Percentiles rank a stretch among this genome's conserved stretches.
Conservation (phyloP, 2,113 vertebrate genomes). For the Tamias sibiricus region DNA sequence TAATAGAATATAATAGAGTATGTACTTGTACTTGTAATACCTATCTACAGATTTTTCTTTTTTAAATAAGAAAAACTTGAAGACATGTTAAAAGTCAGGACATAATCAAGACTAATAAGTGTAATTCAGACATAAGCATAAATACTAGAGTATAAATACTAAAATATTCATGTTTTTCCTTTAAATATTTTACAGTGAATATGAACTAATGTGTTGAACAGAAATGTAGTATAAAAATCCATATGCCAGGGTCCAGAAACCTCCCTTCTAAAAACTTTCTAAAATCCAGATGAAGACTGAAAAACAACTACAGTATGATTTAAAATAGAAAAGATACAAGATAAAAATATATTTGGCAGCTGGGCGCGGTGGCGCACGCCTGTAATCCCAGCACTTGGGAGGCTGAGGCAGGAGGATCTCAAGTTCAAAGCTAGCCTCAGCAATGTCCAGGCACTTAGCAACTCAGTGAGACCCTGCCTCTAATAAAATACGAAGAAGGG, state of each 20-base stretch:
- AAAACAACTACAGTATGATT: not conserved
- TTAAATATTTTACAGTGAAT: not conserved
- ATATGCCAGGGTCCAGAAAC: not conserved
- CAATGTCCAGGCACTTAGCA: too few relatives aligned
- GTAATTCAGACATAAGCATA: not conserved
- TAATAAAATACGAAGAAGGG: too few relatives aligned
- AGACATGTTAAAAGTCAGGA: too few relatives aligned
- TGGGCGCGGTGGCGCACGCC: too few relatives aligned
- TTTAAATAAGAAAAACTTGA: too few relatives aligned
- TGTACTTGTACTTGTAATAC: too few relatives aligned
- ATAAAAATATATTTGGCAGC: not conserved
- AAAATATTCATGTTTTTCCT: not conserved
- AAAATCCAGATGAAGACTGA: not conserved
- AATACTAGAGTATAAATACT: not conserved
- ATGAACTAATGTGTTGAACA: not conserved
- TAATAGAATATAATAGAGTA: not conserved
- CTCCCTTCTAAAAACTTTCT: not conserved
- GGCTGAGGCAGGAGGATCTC: too few relatives aligned
- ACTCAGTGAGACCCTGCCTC: too few relatives aligned
- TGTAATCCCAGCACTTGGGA: too few relatives aligned
- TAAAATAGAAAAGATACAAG: not conserved
- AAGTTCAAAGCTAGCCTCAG: too few relatives aligned
- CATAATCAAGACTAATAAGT: constrained; percentile 1
- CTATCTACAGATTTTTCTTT: too few relatives aligned
- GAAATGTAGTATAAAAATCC: not conserved